A percentile compares a stretch with the other conserved stretches of the same genome.
Evolutionary conservation across 2,113 vertebrate genomes (phyloP).

Genomic region (Percina caprodes): DNA sequence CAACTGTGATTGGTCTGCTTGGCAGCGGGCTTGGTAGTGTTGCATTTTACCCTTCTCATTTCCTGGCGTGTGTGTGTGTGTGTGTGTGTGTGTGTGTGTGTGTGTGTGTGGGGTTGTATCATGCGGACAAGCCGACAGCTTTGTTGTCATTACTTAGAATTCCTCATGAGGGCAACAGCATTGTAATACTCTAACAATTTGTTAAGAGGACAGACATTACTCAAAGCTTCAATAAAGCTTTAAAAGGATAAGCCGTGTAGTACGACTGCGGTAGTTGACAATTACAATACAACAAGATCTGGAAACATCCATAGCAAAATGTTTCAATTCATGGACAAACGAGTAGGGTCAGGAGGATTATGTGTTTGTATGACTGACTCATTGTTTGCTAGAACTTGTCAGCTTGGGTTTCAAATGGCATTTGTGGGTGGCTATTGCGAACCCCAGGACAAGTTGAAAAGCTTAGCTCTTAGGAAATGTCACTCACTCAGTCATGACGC

Average conservation of each 20-base stretch:
- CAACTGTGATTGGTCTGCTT: no score
- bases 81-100: no score
- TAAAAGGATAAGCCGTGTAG: neutral
- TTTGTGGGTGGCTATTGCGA: conserved; percentile 69
- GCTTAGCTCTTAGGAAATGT: conserved; percentile 75
- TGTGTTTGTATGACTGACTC: conserved; percentile 48
- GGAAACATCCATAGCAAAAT: neutral
- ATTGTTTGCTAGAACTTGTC: conserved; percentile 67
- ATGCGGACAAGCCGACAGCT: no score
- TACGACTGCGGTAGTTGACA: neutral
- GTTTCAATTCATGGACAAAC: neutral
- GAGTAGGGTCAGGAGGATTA: conserved; percentile 17
- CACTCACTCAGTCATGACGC: conserved; percentile 58
- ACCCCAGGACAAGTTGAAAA: conserved; percentile 61
- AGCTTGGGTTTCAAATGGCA: conserved; percentile 64
- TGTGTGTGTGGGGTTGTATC: no score
- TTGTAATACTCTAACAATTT: neutral
- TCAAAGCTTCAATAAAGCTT: neutral
- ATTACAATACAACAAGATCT: neutral
- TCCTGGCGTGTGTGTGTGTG: no score
- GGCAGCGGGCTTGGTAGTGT: no score
- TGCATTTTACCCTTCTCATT: no score
- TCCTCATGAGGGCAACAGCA: no score
- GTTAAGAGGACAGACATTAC: neutral
- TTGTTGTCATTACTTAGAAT: no score